Conservation (phyloP, 2,888 invertebrate genomes). For the Sympetrum striolatum region DNA sequence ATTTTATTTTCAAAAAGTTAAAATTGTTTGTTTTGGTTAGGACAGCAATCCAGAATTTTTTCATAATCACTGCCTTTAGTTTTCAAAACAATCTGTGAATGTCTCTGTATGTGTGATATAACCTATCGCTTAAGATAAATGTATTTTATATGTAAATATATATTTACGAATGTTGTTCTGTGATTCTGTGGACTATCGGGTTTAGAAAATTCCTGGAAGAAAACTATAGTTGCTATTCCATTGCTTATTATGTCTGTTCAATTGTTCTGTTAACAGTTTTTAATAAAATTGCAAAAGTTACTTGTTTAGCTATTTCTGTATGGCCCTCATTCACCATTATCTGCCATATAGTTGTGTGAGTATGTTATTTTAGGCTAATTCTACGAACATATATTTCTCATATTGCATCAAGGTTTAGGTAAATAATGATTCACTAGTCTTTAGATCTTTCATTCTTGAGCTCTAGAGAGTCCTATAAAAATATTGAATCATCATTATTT, state of each 20-base stretch:
- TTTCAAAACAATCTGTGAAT: neutral
- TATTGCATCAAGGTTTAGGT: too few species aligned
- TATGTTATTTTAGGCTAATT: too few species aligned
- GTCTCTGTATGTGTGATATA: constrained; percentile 14
- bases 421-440: too few species aligned
- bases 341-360: too few species aligned
- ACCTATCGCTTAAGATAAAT: constrained; percentile 13
- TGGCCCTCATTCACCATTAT: neutral
- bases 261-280: constrained; percentile 30
- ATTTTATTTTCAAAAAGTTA: neutral
- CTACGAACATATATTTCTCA: too few species aligned
- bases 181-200: constrained; percentile 35
- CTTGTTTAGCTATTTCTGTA: neutral
- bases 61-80: constrained; percentile 34
- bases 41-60: constrained; percentile 16
- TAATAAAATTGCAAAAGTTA: constrained; percentile 28
- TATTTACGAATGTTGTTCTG: constrained; percentile 41
- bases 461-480: too few species aligned
- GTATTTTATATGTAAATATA: constrained; percentile 42
- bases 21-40: neutral
- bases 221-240: constrained; percentile 22
- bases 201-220: constrained; percentile 22
- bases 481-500: too few species aligned
- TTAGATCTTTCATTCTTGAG: too few species aligned
- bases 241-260: constrained; percentile 32